Evolutionary conservation across 2,888 invertebrate species (phyloP), one percentile per base, ranked within the genome.

Genomic region (Nineta flava): DNA sequence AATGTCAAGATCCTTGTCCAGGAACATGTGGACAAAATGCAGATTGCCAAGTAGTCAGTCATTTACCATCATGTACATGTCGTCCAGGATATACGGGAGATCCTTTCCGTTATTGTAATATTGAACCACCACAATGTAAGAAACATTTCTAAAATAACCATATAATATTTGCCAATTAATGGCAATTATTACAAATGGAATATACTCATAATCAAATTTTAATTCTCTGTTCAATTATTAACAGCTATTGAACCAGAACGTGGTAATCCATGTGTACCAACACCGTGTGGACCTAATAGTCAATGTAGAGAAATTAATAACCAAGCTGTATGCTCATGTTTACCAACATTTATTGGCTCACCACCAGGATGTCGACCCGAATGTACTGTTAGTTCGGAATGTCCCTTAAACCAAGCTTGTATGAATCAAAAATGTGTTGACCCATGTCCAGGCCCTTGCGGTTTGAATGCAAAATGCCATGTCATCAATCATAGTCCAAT

Each of bases 401-500:
- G 82, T 61, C 57, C 73, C 1, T 61, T 63, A 7, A 71, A 74
- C 54, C 72, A 71, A 59, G 79, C 81, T 6, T 83, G 83, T 56
- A 61, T 76, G 17, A 75, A 75, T 56, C 75, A 75, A 57, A 79
- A 78, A 65, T 83, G 82, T 57, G 60, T 61, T 6, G 76, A 82
- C 62, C 82, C 82, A 19, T 83, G 82, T 56, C 70, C 71, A 17
- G 73, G 72, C 50, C 69, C 73, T 15, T 79, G 78, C 57, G 73
- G 74, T 17, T 62, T 71, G 48, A 71, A 72, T 51, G 67, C 74
- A 2, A 68, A 72, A 52, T 79, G 77, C 57, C 74, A 75, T 61
- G 81, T 84, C 2, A 71, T 80, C 42, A 83, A 84, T 59, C 87
- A 87, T 61, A 79, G 79, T 54, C 86, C 87, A 1, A 77, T 84